These are phyloP conservation scores for Lepidocyrtoides sp. DNA, from an alignment of 2,888 invertebrate species.

Conservation along the genomic window DNA sequence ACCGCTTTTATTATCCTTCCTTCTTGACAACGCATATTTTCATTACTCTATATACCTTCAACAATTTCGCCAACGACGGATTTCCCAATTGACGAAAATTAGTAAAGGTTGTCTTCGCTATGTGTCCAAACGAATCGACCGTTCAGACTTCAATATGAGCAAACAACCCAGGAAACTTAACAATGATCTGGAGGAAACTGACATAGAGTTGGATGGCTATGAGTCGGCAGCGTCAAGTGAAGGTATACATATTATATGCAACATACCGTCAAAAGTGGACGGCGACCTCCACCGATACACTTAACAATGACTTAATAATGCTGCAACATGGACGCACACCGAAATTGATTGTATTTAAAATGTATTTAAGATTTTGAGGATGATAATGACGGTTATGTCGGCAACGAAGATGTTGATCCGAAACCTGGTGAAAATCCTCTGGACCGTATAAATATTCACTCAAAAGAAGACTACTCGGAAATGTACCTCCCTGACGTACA, in stretches of 20 bases:
- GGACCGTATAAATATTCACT: slow-evolving; percentile 1
- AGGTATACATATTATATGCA: too few species aligned
- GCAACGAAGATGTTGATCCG: not conserved
- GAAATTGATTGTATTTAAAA: not conserved
- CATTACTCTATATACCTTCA: too few species aligned
- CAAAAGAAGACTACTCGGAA: not conserved
- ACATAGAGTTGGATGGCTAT: slow-evolving; percentile 37
- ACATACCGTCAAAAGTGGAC: too few species aligned
- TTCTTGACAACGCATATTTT: too few species aligned
- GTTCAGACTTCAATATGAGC: too few species aligned
- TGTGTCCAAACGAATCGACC: too few species aligned
- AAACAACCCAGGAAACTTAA: too few species aligned
- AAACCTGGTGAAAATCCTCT: not conserved
- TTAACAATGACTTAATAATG: not conserved
- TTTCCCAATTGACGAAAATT: too few species aligned
- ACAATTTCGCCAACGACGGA: too few species aligned
- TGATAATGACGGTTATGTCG: not conserved
- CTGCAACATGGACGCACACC: not conserved
- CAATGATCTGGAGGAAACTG: not conserved
- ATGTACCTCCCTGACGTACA: slow-evolving; percentile 12
- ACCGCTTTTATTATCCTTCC: too few species aligned
- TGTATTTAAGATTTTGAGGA: slow-evolving; percentile 25
- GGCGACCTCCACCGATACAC: too few species aligned
- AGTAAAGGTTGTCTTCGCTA: too few species aligned
- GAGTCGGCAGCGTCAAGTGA: slow-evolving; percentile 21